Percentiles rank a stretch among this genome's conserved stretches.
Evolutionary conservation across 2,797 vertebrate genomes (phyloP).

Genomic region (Gymnopithys bicolor): DNA sequence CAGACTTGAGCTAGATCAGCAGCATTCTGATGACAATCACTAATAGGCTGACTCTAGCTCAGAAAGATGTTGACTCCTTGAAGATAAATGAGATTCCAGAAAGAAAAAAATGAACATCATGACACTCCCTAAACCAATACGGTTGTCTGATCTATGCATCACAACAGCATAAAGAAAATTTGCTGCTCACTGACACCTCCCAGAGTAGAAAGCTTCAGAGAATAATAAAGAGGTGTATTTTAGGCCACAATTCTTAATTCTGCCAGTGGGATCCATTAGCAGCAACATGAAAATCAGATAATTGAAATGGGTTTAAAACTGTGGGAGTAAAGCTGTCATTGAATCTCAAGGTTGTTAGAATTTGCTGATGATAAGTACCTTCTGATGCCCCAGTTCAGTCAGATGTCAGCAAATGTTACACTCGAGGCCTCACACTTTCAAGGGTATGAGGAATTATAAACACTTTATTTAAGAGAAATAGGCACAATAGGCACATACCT

Average conservation of each 20-base stretch:
- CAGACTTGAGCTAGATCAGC: background rate
- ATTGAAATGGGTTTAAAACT: background rate
- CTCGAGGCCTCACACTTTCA: background rate
- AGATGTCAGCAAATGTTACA: background rate
- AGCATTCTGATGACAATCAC: background rate
- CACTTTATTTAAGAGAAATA: background rate
- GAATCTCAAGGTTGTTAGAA: background rate
- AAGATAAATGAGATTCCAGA: slow-evolving; percentile 10
- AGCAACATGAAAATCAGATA: background rate
- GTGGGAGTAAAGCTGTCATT: background rate
- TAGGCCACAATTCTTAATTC: background rate
- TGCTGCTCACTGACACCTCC: background rate
- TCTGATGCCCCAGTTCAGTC: background rate
- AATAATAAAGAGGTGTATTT: background rate
- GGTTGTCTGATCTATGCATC: background rate
- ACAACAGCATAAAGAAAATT: background rate
- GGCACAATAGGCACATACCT: background rate
- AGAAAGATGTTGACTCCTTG: background rate
- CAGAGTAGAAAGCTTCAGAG: background rate
- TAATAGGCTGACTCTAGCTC: background rate
- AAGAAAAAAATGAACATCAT: background rate
- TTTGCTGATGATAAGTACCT: background rate
- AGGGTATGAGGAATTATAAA: background rate
- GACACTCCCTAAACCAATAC: background rate
- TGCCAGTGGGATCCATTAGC: background rate